Percentiles rank a stretch among this genome's conserved stretches.
Conservation (phyloP, 2,888 invertebrate genomes). For the Agriotes lineatus region DNA sequence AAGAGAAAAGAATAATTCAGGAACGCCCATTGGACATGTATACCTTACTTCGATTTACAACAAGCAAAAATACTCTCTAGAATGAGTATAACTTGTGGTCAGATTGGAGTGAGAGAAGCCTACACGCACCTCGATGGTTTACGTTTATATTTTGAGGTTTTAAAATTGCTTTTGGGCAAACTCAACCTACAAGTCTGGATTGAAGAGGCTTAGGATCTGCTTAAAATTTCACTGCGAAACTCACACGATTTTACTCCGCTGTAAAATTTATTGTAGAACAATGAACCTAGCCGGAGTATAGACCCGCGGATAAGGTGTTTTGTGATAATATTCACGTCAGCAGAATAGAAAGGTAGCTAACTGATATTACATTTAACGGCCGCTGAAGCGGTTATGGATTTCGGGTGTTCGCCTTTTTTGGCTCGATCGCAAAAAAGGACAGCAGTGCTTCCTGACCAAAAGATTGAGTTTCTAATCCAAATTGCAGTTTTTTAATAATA, state of each 20-base stretch:
- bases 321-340: no score
- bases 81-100: slow-evolving; percentile 53
- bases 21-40: slow-evolving; percentile 68
- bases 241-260: not conserved
- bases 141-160: slow-evolving; percentile 62
- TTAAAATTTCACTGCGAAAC: not conserved
- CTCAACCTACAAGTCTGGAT: slow-evolving; percentile 56
- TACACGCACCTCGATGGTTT: slow-evolving; percentile 50
- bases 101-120: slow-evolving; percentile 50
- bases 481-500: no score
- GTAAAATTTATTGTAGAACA: no score
- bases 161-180: slow-evolving; percentile 64
- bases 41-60: slow-evolving; percentile 65
- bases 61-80: slow-evolving; percentile 65
- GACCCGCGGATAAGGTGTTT: no score
- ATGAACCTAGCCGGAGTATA: no score
- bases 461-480: no score
- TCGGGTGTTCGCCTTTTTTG: no score
- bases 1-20: slow-evolving; percentile 68
- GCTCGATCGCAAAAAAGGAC: no score
- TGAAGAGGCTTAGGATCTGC: slow-evolving; percentile 24
- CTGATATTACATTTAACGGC: no score
- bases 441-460: no score
- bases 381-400: no score
- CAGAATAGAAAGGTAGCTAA: no score